These are phyloP conservation scores for Machimus atricapillus DNA, from an alignment of 2,888 invertebrate genomes.

Conservation along the genomic window DNA sequence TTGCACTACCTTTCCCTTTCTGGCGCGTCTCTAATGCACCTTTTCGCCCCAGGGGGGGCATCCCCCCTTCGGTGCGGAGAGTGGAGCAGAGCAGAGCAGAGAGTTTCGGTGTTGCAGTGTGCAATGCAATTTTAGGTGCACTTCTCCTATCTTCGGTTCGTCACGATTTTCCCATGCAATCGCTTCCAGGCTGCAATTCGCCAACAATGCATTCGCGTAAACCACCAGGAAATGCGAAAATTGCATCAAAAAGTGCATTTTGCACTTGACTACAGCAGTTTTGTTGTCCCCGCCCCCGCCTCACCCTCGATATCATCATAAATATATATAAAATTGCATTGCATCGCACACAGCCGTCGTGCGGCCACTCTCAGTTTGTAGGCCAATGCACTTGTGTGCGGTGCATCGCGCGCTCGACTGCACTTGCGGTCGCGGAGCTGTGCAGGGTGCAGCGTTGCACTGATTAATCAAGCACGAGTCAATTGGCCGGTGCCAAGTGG, in stretches of 20 bases:
- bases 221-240: slow-evolving; percentile 25
- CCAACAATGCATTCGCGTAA: slow-evolving; percentile 5
- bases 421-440: neutral
- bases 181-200: neutral
- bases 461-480: slow-evolving; percentile 9
- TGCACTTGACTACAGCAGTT: slow-evolving; percentile 27
- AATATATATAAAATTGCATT: neutral
- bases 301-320: neutral
- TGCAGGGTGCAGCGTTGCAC: neutral
- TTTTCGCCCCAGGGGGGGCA: neutral
- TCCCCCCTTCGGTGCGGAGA: neutral
- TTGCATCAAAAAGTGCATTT: slow-evolving; percentile 33
- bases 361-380: neutral
- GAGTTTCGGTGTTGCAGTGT: neutral
- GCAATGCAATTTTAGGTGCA: neutral
- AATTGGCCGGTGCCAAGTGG: neutral
- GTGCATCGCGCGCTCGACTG: neutral
- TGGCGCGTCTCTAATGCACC: neutral
- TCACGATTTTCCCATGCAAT: slow-evolving; percentile 14
- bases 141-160: neutral
- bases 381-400: slow-evolving; percentile 22
- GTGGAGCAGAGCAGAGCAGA: neutral
- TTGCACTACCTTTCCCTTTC: slow-evolving; percentile 16
- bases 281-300: neutral
- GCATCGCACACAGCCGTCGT: neutral